Evolutionary conservation across 2,888 invertebrate species (phyloP).

Genomic region (Lapara coniferarum): DNA sequence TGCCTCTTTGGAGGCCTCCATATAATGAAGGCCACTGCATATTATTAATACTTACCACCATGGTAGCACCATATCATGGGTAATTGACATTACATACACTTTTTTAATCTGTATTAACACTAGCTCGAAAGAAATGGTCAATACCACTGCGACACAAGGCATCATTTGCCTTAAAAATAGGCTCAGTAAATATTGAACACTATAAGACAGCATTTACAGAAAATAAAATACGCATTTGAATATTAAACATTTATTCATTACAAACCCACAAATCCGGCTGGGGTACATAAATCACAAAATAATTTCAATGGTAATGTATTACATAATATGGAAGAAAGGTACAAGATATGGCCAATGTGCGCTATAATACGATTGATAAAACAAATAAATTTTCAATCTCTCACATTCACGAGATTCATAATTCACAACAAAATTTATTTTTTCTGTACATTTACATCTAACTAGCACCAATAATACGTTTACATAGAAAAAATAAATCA

Average conservation of each 20-base stretch:
- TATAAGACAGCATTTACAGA: no score
- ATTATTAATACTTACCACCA: no score
- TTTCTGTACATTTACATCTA: constrained; percentile 16
- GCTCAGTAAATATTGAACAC: no score
- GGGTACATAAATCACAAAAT: constrained; percentile 15
- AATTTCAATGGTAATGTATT: constrained; percentile 11
- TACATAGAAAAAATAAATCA: constrained; percentile 20
- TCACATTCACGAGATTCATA: constrained; percentile 11
- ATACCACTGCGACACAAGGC: no score
- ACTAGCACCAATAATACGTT: constrained; percentile 11
- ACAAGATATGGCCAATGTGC: constrained; percentile 25
- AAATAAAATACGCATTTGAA: neutral
- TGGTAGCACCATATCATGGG: no score
- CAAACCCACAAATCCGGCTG: constrained; percentile 5
- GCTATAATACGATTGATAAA: constrained; percentile 2
- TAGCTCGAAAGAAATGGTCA: no score
- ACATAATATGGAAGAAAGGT: constrained; percentile 16
- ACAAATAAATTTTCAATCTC: neutral
- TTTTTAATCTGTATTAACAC: no score
- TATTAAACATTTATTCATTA: neutral
- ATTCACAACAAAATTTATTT: constrained; percentile 14
- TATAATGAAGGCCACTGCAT: no score
- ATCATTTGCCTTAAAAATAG: no score
- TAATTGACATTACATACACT: no score
- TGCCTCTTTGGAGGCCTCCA: no score